Conservation (phyloP, 2,797 vertebrate genomes). For the Dicrostonyx torquatus region DNA sequence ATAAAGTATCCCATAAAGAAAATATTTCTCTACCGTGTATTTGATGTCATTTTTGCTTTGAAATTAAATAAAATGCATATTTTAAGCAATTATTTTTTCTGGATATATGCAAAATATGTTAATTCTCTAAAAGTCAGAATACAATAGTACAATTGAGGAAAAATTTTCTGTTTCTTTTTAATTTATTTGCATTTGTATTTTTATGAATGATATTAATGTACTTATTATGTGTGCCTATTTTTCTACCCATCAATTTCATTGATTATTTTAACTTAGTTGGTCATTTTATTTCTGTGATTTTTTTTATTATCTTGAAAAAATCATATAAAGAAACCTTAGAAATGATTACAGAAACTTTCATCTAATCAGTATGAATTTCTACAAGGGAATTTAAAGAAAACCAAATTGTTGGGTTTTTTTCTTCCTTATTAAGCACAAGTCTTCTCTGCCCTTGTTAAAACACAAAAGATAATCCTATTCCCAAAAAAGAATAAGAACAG, state of each 20-base stretch:
- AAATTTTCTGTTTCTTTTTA: background rate
- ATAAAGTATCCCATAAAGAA: background rate
- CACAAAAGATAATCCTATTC: slow-evolving; percentile 28
- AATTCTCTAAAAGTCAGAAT: slow-evolving; percentile 34
- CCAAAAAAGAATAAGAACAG: background rate
- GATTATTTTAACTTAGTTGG: slow-evolving; percentile 24
- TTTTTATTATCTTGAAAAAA: slow-evolving; percentile 48
- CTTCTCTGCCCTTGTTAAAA: background rate
- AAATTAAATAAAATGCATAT: background rate
- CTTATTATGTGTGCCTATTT: background rate
- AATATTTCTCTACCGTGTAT: background rate
- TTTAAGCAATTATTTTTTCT: background rate
- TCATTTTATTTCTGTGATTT: background rate
- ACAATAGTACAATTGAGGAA: background rate
- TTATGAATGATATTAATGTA: background rate
- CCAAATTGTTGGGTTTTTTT: background rate
- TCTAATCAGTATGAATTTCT: slow-evolving; percentile 57
- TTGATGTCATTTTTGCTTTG: slow-evolving; percentile 22
- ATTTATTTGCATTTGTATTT: background rate
- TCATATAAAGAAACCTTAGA: slow-evolving; percentile 46
- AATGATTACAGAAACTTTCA: slow-evolving; percentile 60
- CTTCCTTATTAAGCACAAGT: slow-evolving; percentile 46
- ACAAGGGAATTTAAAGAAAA: slow-evolving; percentile 59
- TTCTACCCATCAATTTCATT: background rate
- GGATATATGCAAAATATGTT: background rate